These are phyloP conservation scores for Sinelater perroti DNA, from an alignment of 2,888 invertebrate genomes.

Conservation along the genomic window DNA sequence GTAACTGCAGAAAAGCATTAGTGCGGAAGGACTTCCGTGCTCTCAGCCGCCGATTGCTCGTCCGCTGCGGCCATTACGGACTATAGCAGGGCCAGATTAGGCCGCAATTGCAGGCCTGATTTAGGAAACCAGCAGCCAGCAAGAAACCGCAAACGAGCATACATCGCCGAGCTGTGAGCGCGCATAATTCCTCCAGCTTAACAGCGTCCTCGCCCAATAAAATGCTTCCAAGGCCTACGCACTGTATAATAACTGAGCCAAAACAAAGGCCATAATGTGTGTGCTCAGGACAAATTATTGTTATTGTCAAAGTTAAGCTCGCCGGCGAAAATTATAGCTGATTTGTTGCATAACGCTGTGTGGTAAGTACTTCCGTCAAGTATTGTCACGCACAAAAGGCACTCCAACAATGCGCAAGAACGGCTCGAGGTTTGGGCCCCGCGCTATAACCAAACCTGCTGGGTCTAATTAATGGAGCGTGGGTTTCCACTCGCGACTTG, in stretches of 20 bases:
- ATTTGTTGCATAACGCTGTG: constrained; percentile 35
- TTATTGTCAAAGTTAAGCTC: constrained; percentile 47
- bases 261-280: constrained; percentile 47
- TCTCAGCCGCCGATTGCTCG: constrained; percentile 14
- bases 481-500: too few relatives aligned
- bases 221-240: constrained; percentile 43
- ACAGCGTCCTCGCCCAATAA: constrained; percentile 45
- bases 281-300: constrained; percentile 45
- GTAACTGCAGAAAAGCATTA: too few relatives aligned
- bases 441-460: too few relatives aligned
- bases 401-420: constrained; percentile 19
- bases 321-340: constrained; percentile 34
- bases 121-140: constrained; percentile 26
- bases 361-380: constrained; percentile 33
- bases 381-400: constrained; percentile 28
- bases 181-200: constrained; percentile 47
- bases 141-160: constrained; percentile 45
- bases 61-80: constrained; percentile 22
- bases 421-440: too few relatives aligned
- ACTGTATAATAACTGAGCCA: constrained; percentile 43
- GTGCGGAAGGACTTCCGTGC: too few relatives aligned
- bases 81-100: constrained; percentile 32
- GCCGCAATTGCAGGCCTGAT: constrained; percentile 36
- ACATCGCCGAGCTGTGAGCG: constrained; percentile 43
- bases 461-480: too few relatives aligned